Evolutionary conservation across 2,888 invertebrate species (phyloP).

Genomic region (Watsonalla binaria): DNA sequence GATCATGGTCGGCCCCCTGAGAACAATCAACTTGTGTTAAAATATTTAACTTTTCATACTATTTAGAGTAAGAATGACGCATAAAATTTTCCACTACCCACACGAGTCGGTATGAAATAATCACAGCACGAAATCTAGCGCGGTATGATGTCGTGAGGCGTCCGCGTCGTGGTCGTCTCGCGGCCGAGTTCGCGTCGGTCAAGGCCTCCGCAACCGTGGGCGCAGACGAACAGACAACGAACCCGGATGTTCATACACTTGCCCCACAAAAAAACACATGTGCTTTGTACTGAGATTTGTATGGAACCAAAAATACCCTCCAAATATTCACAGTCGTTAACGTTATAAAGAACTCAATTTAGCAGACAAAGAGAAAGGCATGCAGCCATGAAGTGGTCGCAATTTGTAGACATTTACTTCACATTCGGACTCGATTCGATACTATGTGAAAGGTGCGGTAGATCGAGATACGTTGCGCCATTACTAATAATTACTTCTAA

Average conservation of each 20-base stretch:
- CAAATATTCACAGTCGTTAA: not conserved
- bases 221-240: constrained; percentile 47
- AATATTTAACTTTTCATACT: no score
- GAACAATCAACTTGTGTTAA: no score
- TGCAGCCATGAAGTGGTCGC: no score
- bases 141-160: not conserved
- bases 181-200: constrained; percentile 61
- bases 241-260: constrained; percentile 58
- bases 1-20: no score
- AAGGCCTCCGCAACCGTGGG: constrained; percentile 63
- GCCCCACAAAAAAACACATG: constrained; percentile 35
- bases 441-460: not conserved
- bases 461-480: not conserved
- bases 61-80: not conserved
- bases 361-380: constrained; percentile 1
- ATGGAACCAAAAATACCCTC: not conserved
- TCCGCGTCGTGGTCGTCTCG: constrained; percentile 13
- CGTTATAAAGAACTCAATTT: not conserved
- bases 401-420: not conserved
- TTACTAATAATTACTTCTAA: no score
- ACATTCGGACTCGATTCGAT: not conserved
- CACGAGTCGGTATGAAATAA: not conserved
- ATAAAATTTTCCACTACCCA: constrained; percentile 1
- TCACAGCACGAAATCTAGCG: not conserved
- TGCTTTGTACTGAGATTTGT: constrained; percentile 3